Evolutionary conservation across 2,113 vertebrate genomes (phyloP).

Genomic region (Hirundichthys speculiger): DNA sequence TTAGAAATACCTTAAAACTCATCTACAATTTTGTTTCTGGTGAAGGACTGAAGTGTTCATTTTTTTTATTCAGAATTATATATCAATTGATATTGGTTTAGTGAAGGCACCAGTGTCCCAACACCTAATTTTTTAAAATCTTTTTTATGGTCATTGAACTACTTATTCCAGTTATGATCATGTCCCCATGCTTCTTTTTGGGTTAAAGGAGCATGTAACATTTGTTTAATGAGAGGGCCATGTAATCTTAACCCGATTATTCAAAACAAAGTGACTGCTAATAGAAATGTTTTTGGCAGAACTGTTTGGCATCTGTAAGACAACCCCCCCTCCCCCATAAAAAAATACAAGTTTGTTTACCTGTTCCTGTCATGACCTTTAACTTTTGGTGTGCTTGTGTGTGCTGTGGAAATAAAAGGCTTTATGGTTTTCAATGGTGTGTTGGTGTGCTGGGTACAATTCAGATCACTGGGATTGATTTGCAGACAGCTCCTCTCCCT

Average conservation of each 20-base stretch:
- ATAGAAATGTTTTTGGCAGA: conserved; percentile 8
- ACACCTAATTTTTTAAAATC: conserved; percentile 19
- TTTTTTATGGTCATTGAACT: conserved; percentile 35
- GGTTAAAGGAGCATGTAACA: conserved; percentile 5
- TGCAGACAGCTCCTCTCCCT: conserved; percentile 71
- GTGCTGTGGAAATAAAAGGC: conserved; percentile 61
- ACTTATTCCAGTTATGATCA: not conserved
- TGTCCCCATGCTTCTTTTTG: conserved; percentile 4
- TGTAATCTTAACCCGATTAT: conserved; percentile 12
- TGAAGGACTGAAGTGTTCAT: conserved; percentile 12
- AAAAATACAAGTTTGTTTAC: conserved; percentile 38
- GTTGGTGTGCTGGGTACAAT: conserved; percentile 47
- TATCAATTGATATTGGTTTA: conserved; percentile 8
- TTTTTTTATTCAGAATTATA: conserved; percentile 13
- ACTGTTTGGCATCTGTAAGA: conserved; percentile 45
- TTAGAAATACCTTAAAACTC: not conserved
- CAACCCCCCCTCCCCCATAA: conserved; percentile 4
- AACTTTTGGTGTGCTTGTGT: conserved; percentile 38
- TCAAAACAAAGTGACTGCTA: not conserved
- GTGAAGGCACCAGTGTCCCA: not conserved
- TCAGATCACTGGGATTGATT: conserved; percentile 62
- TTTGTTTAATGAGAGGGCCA: not conserved
- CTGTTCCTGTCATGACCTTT: conserved; percentile 41
- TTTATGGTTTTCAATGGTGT: conserved; percentile 57
- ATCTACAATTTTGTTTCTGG: conserved; percentile 16